phyloP scores from a whole-genome alignment of 2,113 vertebrate genomes.

The Hystrix brachyura region DNA sequence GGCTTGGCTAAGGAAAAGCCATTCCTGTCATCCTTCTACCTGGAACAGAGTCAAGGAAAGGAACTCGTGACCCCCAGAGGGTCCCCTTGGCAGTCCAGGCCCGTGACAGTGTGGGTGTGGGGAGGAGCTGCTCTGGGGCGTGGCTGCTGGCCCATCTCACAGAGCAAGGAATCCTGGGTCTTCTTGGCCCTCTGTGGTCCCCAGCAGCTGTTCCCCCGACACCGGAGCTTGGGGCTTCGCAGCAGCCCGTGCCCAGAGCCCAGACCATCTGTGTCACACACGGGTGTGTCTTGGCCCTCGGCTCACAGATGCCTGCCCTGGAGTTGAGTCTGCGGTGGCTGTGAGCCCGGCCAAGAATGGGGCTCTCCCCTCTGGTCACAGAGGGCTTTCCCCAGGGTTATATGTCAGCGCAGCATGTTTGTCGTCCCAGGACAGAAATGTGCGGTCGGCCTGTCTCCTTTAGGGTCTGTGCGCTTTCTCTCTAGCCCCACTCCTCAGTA shows the following conservation, averaged over 20 bases:
- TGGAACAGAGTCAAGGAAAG: background rate
- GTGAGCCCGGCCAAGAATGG: background rate
- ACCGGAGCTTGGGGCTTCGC: background rate
- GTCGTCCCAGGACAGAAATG: background rate
- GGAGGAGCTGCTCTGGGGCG: accelerated
- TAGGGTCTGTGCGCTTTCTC: background rate
- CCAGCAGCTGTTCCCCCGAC: background rate
- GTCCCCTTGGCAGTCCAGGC: background rate
- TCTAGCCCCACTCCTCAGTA: background rate
- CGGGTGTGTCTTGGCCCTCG: background rate
- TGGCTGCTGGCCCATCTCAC: background rate
- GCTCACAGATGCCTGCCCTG: background rate
- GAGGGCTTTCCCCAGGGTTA: background rate
- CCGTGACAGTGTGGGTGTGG: background rate
- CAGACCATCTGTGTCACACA: background rate
- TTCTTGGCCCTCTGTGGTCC: background rate
- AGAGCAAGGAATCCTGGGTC: background rate
- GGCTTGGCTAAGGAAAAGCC: background rate
- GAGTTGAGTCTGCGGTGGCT: background rate
- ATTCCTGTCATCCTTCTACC: background rate
- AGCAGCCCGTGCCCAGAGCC: background rate
- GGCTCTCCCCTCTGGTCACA: background rate
- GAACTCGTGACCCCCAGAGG: background rate
- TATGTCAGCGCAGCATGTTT: background rate
- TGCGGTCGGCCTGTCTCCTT: accelerated